Evolutionary conservation across 1,140 invertebrate species (phyloP).

Genomic region (Pseudomyrmex dendroicus): DNA sequence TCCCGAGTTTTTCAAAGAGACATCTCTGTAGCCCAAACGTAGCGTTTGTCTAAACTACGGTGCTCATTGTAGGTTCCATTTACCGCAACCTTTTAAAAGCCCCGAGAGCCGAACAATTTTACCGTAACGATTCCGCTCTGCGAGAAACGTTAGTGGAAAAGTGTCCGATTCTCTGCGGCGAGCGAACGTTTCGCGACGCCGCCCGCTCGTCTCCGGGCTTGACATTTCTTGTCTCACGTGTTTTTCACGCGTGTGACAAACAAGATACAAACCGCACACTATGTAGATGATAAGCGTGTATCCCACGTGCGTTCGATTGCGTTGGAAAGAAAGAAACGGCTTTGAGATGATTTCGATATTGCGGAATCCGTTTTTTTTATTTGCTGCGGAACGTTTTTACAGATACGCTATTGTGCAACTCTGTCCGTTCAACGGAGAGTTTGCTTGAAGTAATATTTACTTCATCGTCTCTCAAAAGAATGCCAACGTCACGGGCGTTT

Average conservation of each 20-base stretch:
- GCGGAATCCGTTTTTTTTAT: no score
- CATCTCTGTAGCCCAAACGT: conserved; percentile 46
- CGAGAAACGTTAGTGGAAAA: conserved; percentile 25
- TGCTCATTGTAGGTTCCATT: conserved; percentile 49
- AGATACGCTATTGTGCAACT: background rate
- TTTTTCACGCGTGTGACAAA: background rate
- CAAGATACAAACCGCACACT: background rate
- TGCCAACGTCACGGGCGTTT: background rate
- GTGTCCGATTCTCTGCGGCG: conserved; percentile 26
- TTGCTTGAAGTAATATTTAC: background rate
- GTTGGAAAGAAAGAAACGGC: no score
- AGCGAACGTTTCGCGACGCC: conserved; percentile 30
- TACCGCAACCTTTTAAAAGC: conserved; percentile 58
- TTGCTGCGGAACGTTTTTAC: background rate
- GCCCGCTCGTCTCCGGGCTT: background rate
- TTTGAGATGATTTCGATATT: no score
- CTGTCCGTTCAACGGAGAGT: background rate
- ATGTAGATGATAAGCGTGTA: no score
- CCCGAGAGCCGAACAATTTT: conserved; percentile 50
- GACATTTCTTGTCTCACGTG: background rate
- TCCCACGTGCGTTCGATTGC: no score
- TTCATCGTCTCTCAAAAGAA: background rate
- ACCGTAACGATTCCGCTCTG: conserved; percentile 34
- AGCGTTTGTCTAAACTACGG: conserved; percentile 51
- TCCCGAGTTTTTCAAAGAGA: conserved; percentile 51